phyloP scores from a whole-genome alignment of 2,113 vertebrate species.

The Brachyhypopomus occidentalis region DNA sequence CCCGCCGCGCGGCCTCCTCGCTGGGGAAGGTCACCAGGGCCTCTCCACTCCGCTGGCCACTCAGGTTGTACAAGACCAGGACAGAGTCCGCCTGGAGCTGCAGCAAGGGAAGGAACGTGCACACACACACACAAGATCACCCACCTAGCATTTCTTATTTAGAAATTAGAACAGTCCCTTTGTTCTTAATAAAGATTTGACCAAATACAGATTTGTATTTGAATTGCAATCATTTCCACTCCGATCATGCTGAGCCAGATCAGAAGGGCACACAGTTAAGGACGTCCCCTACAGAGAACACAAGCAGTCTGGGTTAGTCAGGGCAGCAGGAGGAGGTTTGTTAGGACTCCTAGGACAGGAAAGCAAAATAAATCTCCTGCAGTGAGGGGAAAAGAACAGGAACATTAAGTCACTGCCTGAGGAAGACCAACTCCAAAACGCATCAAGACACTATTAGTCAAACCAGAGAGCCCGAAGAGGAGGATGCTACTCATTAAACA shows the following conservation, averaged over 20 bases:
- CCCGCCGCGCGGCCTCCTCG: slow-evolving; percentile 80
- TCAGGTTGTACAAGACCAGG: slow-evolving; percentile 86
- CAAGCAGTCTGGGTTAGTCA: slow-evolving; percentile 5
- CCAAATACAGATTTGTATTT: not conserved
- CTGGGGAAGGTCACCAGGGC: slow-evolving; percentile 87
- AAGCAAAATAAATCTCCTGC: not conserved
- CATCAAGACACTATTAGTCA: not conserved
- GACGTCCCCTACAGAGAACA: not conserved
- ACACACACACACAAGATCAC: not conserved
- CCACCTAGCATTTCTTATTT: too few relatives aligned
- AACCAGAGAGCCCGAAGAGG: not conserved
- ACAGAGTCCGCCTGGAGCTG: slow-evolving; percentile 86
- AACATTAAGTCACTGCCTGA: not conserved
- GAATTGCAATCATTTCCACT: not conserved
- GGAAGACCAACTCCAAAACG: not conserved
- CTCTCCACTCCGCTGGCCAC: slow-evolving; percentile 88
- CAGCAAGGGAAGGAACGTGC: not conserved
- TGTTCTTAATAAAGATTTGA: not conserved
- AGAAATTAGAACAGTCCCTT: too few relatives aligned
- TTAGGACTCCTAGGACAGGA: slow-evolving; percentile 4
- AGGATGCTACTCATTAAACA: not conserved
- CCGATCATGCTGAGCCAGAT: not conserved
- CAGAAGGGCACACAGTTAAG: not conserved
- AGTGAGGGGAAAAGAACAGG: not conserved
- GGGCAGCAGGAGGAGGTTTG: not conserved